These are phyloP conservation scores for Oxystoma pomonae DNA, from an alignment of 2,888 invertebrate genomes.

Conservation along the genomic window DNA sequence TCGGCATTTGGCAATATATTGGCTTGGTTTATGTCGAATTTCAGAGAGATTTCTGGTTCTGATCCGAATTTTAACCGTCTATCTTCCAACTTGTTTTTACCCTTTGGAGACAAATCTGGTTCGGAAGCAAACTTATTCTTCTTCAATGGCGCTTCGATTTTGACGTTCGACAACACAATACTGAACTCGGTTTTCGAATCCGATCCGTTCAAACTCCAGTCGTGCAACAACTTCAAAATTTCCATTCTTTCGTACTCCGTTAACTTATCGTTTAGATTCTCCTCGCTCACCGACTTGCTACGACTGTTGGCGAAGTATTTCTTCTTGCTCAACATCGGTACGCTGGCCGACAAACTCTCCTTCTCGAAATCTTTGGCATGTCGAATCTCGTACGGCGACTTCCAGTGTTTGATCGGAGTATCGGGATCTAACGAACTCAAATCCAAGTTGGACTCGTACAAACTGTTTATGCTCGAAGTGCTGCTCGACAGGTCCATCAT, in stretches of 20 bases:
- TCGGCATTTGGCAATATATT: background rate
- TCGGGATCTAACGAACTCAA: slow-evolving; percentile 42
- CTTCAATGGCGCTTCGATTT: slow-evolving; percentile 25
- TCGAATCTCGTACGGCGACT: slow-evolving; percentile 64
- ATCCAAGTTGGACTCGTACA: slow-evolving; percentile 45
- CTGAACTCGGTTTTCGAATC: slow-evolving; percentile 40
- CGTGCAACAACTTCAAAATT: slow-evolving; percentile 44
- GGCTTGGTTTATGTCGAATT: background rate
- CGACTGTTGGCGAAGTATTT: slow-evolving; percentile 27
- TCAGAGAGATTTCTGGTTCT: background rate
- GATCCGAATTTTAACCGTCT: slow-evolving; percentile 20
- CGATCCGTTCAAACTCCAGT: slow-evolving; percentile 46
- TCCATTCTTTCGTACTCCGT: slow-evolving; percentile 45
- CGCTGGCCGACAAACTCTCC: slow-evolving; percentile 47
- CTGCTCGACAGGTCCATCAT: slow-evolving; percentile 47
- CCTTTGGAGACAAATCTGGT: slow-evolving; percentile 40
- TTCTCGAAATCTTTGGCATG: slow-evolving; percentile 69
- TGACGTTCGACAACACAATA: slow-evolving; percentile 24
- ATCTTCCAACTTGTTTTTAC: slow-evolving; percentile 15
- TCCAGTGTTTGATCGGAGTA: slow-evolving; percentile 51
- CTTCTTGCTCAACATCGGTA: slow-evolving; percentile 37
- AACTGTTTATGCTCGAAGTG: slow-evolving; percentile 45
- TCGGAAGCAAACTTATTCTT: slow-evolving; percentile 38
- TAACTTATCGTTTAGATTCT: slow-evolving; percentile 39
- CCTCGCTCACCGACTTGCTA: slow-evolving; percentile 41